These are phyloP conservation scores for Drosophila bipectinata DNA, from an alignment of 1,140 invertebrate species.

Conservation along the genomic window DNA sequence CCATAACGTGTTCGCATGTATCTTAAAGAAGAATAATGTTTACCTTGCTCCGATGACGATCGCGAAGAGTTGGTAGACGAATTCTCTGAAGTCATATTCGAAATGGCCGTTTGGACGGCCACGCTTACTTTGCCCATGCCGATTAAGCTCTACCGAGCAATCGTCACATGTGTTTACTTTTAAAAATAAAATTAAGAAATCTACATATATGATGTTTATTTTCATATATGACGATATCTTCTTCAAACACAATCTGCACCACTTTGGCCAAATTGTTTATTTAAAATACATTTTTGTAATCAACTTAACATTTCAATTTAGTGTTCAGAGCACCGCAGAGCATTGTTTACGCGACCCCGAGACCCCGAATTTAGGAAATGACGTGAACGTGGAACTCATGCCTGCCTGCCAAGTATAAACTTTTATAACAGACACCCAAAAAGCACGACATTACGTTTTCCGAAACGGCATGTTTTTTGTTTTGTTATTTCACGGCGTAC, in stretches of 20 bases:
- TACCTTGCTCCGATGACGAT: slow-evolving; percentile 80
- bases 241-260: no score
- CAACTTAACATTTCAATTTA: background rate
- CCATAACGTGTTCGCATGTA: background rate
- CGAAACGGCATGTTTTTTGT: background rate
- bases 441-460: background rate
- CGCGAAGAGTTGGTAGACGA: slow-evolving; percentile 72
- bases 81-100: slow-evolving; percentile 72
- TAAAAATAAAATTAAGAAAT: background rate
- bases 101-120: slow-evolving; percentile 80
- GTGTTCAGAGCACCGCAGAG: background rate
- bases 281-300: no score
- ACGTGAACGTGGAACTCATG: background rate
- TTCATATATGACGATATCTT: background rate
- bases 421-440: background rate
- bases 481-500: background rate
- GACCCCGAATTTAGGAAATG: background rate
- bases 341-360: background rate
- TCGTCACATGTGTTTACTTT: background rate
- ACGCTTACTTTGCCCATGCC: slow-evolving; percentile 71
- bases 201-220: background rate
- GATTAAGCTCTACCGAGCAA: background rate
- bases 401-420: background rate
- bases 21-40: slow-evolving; percentile 31
- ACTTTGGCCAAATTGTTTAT: no score